Evolutionary conservation across 2,888 invertebrate genomes (phyloP).

Genomic region (Leptothorax acervorum): DNA sequence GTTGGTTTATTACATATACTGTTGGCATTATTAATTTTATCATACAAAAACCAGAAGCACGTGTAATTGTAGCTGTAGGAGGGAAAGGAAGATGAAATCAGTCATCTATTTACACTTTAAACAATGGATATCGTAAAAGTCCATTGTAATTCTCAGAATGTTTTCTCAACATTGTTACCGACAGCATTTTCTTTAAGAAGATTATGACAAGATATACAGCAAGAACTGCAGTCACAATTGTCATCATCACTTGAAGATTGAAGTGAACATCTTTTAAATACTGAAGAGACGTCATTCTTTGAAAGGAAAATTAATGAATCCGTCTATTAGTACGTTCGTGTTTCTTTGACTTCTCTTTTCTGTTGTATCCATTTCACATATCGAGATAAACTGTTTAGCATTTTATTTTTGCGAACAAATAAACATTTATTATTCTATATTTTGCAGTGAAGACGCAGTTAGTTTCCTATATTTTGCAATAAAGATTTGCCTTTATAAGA

Average conservation of each 20-base stretch:
- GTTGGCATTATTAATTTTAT: neutral
- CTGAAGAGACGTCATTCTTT: neutral
- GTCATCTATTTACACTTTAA: neutral
- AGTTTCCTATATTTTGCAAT: neutral
- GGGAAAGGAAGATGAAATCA: neutral
- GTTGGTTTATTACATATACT: neutral
- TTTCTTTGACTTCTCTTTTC: neutral
- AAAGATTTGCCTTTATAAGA: neutral
- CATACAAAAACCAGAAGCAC: neutral
- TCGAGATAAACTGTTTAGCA: neutral
- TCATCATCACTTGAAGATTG: neutral
- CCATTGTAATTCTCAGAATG: neutral
- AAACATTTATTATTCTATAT: neutral
- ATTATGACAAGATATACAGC: neutral
- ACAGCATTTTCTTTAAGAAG: neutral
- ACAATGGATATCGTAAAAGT: neutral
- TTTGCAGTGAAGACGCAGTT: neutral
- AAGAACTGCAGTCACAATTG: neutral
- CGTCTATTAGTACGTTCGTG: neutral
- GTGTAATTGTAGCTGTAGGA: neutral
- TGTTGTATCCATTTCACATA: neutral
- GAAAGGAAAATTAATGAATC: slow-evolving; percentile 27
- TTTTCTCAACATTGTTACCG: neutral
- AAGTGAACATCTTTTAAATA: neutral
- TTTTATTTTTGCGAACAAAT: neutral